Percentiles rank a stretch among this genome's conserved stretches.
Conservation (phyloP, 1,140 invertebrate genomes). For the Harpegnathos saltator region DNA sequence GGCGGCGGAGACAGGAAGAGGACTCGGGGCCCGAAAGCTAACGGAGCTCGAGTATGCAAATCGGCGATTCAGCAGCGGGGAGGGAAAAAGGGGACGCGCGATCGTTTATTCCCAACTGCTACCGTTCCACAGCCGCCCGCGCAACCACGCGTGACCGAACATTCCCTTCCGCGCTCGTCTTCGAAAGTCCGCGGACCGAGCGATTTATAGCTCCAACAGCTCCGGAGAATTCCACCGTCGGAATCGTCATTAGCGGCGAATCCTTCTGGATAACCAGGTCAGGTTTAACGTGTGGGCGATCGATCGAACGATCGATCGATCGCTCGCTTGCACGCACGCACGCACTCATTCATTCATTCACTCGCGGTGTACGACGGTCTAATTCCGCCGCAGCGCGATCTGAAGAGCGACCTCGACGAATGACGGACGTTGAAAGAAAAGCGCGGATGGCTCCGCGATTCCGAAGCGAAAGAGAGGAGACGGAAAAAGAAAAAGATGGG, state of each 20-base stretch:
- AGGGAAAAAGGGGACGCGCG: constrained; percentile 7
- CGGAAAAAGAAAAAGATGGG: background rate
- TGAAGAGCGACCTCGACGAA: constrained; percentile 46
- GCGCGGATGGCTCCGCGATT: background rate
- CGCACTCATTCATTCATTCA: no score
- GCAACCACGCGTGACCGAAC: constrained; percentile 83
- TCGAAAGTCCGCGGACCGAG: constrained; percentile 25
- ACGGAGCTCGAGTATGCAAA: constrained; percentile 67
- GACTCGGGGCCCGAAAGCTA: constrained; percentile 18
- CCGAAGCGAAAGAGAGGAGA: background rate
- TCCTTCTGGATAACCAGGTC: constrained; percentile 58
- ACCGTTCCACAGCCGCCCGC: constrained; percentile 77
- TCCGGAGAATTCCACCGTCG: constrained; percentile 59
- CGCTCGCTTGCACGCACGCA: no score
- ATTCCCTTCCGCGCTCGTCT: constrained; percentile 80
- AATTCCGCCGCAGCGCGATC: constrained; percentile 50
- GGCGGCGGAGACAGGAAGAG: background rate
- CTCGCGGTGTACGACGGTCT: constrained; percentile 55
- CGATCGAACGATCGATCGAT: constrained; percentile 56
- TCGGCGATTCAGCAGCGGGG: constrained; percentile 49
- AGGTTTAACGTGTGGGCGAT: constrained; percentile 33
- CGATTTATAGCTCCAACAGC: constrained; percentile 59
- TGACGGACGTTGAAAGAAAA: constrained; percentile 2
- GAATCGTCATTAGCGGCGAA: constrained; percentile 56
- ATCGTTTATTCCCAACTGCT: constrained; percentile 49